These are phyloP conservation scores for Dreissena polymorpha DNA, from an alignment of 1,140 invertebrate species.

Conservation along the genomic window DNA sequence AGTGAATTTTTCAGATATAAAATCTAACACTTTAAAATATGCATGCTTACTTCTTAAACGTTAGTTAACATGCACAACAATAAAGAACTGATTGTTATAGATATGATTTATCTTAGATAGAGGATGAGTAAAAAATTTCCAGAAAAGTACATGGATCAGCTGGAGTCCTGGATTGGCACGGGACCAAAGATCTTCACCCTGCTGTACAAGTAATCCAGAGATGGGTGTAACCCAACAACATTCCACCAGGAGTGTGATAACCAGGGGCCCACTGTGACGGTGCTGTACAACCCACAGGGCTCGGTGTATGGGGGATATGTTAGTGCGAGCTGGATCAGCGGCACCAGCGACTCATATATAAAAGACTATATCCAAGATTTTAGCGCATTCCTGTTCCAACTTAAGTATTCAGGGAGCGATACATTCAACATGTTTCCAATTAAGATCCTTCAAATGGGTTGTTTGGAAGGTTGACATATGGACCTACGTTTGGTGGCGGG, in stretches of 20 bases:
- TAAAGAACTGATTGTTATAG: neutral
- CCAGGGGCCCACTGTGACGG: conserved; percentile 52
- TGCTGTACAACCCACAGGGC: conserved; percentile 44
- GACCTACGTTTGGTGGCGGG: conserved; percentile 47
- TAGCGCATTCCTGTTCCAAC: conserved; percentile 51
- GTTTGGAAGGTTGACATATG: neutral
- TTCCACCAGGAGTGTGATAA: conserved; percentile 55
- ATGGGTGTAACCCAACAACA: conserved; percentile 26
- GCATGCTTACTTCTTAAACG: no score
- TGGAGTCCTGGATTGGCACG: conserved; percentile 24
- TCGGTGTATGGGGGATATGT: conserved; percentile 58
- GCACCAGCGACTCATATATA: no score
- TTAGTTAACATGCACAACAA: no score
- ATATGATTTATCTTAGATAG: neutral
- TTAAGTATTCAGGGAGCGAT: neutral
- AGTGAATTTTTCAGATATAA: no score
- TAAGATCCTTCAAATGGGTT: neutral
- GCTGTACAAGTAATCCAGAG: conserved; percentile 46
- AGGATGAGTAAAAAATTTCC: neutral
- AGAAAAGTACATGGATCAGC: neutral
- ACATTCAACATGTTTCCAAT: conserved; percentile 20
- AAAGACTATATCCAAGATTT: no score
- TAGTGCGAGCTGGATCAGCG: conserved; percentile 17
- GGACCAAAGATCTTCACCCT: conserved; percentile 37
- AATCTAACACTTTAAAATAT: no score